Evolutionary conservation across 35 echinoderm and acorn worm genomes (phyloP).

Genomic region (Ophiothrix spiculata): DNA sequence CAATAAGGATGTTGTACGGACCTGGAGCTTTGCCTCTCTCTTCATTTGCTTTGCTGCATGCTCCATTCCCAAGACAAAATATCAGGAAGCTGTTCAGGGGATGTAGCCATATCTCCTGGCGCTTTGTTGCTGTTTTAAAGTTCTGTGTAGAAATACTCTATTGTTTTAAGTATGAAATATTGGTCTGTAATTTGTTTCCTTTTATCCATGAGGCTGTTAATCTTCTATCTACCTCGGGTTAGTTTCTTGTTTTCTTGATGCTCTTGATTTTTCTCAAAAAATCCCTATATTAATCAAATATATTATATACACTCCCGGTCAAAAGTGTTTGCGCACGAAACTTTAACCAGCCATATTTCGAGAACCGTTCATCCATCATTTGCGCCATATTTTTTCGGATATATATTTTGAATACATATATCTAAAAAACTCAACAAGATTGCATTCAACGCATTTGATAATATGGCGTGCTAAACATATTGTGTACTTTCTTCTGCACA

Average conservation of each 20-base stretch:
- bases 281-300: too few relatives aligned
- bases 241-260: conserved; percentile 11
- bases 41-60: conserved; percentile 18
- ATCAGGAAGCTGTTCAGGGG: background rate
- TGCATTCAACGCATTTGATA: too few relatives aligned
- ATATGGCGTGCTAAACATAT: too few relatives aligned
- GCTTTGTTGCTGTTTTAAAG: background rate
- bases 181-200: background rate
- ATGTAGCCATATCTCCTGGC: background rate
- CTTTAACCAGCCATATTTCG: too few relatives aligned
- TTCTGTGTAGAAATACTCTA: background rate
- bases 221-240: background rate
- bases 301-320: too few relatives aligned
- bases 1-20: background rate
- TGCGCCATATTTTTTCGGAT: too few relatives aligned
- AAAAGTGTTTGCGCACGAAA: too few relatives aligned
- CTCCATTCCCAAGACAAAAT: background rate
- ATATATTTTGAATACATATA: too few relatives aligned
- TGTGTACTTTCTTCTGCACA: too few relatives aligned
- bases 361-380: too few relatives aligned
- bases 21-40: conserved; percentile 30
- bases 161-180: background rate
- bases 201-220: background rate
- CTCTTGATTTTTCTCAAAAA: too few relatives aligned
- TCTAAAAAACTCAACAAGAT: too few relatives aligned